A percentile compares a stretch with the other conserved stretches of the same genome.
Conservation (phyloP, 1,140 invertebrate genomes). For the Drosophila nigromelanica region DNA sequence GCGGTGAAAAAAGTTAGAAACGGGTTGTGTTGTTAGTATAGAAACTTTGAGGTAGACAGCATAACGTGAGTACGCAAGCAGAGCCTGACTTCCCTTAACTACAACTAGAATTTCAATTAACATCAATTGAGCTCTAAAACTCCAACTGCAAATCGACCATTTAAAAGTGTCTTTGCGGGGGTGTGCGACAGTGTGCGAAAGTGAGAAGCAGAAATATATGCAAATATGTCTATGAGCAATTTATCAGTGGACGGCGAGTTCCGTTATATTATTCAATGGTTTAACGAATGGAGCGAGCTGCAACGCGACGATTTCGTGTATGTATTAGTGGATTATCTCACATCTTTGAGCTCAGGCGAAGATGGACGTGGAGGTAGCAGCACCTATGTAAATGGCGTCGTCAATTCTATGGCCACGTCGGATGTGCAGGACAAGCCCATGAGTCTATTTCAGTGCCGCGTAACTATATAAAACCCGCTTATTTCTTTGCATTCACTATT, state of each 20-base stretch:
- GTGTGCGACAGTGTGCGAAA: slow-evolving; percentile 33
- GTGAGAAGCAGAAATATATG: slow-evolving; percentile 37
- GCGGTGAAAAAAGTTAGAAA: slow-evolving; percentile 59
- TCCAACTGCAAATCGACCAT: slow-evolving; percentile 10
- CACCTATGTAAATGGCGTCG: slow-evolving; percentile 89
- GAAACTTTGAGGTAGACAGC: slow-evolving; percentile 49
- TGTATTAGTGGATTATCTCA: slow-evolving; percentile 89
- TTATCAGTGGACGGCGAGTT: slow-evolving; percentile 87
- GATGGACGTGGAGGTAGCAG: slow-evolving; percentile 53
- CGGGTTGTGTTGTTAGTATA: slow-evolving; percentile 66
- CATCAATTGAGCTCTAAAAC: background rate
- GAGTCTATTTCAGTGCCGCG: slow-evolving; percentile 93
- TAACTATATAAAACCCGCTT: slow-evolving; percentile 84
- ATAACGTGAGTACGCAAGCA: slow-evolving; percentile 22
- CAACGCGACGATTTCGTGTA: slow-evolving; percentile 93
- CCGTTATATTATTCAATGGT: slow-evolving; percentile 93
- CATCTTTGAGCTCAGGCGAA: slow-evolving; percentile 69
- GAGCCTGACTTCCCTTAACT: slow-evolving; percentile 9
- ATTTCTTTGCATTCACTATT: slow-evolving; percentile 16
- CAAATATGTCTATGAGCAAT: slow-evolving; percentile 75
- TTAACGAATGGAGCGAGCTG: slow-evolving; percentile 94
- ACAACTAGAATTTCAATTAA: slow-evolving; percentile 12
- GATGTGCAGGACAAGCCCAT: slow-evolving; percentile 90
- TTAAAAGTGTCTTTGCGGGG: slow-evolving; percentile 20
- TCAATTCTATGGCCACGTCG: slow-evolving; percentile 88